Evolutionary conservation across 2,113 vertebrate genomes (phyloP).

Genomic region (Cephalopholis sonnerati): DNA sequence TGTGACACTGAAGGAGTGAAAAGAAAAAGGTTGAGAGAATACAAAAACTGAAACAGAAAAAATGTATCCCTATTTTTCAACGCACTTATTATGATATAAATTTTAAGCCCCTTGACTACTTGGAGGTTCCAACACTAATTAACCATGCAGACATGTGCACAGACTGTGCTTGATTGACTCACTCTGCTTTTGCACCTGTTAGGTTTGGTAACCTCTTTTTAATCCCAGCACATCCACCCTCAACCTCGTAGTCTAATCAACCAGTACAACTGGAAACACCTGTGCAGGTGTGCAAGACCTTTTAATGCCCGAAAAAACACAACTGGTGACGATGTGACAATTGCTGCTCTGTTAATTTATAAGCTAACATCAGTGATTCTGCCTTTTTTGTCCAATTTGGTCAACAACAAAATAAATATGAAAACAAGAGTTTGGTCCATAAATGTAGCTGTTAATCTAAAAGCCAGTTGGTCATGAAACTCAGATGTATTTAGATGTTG

Average conservation of each 20-base stretch:
- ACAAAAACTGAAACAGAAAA: background rate
- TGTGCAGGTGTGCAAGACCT: background rate
- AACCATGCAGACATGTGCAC: background rate
- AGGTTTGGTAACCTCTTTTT: background rate
- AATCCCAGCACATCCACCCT: background rate
- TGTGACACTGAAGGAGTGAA: background rate
- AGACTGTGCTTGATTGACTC: background rate
- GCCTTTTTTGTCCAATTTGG: background rate
- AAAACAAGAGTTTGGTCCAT: background rate
- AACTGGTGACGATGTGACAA: background rate
- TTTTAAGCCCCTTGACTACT: background rate
- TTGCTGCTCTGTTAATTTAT: too few species aligned
- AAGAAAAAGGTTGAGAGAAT: background rate
- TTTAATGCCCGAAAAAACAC: background rate
- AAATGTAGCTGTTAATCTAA: background rate
- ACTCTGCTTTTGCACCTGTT: background rate
- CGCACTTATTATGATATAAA: background rate
- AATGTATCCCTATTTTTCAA: background rate
- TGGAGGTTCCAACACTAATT: background rate
- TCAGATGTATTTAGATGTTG: too few species aligned
- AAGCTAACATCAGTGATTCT: background rate
- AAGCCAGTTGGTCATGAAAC: background rate
- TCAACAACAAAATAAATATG: background rate
- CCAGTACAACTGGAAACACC: background rate
- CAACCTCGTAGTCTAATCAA: background rate